phyloP scores from a whole-genome alignment of 2,888 invertebrate species.

The Rhabditoides inermis region DNA sequence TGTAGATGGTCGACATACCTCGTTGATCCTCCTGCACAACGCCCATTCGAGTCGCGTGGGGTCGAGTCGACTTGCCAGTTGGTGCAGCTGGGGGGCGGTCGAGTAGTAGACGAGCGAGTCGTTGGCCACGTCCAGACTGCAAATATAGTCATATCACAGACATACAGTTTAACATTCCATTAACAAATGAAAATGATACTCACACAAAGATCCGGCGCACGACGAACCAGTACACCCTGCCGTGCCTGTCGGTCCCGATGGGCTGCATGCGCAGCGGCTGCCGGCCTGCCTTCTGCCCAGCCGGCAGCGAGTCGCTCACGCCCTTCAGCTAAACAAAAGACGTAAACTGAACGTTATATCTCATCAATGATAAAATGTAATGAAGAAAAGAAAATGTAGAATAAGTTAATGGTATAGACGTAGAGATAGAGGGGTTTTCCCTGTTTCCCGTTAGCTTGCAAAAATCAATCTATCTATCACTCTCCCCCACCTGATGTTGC shows the following conservation, averaged over 20 bases:
- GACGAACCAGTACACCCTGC: conserved; percentile 94
- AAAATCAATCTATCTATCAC: too few species aligned
- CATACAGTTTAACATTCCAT: not conserved
- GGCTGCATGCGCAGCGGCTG: conserved; percentile 83
- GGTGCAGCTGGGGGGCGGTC: conserved; percentile 70
- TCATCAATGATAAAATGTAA: not conserved
- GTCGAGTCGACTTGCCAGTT: conserved; percentile 56
- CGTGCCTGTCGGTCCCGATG: conserved; percentile 87
- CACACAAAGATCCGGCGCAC: conserved; percentile 84
- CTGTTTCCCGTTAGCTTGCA: conserved; percentile 4
- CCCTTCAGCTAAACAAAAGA: conserved; percentile 63
- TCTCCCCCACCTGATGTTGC: conserved; percentile 67
- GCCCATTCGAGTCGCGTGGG: conserved; percentile 26
- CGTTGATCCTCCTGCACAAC: conserved; percentile 23
- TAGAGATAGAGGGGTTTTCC: not conserved
- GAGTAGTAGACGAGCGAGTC: conserved; percentile 76
- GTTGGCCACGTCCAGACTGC: conserved; percentile 66
- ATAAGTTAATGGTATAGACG: not conserved
- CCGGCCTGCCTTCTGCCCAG: conserved; percentile 65
- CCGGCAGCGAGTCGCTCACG: conserved; percentile 77
- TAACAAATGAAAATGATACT: conserved; percentile 54
- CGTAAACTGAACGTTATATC: not conserved
- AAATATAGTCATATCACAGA: conserved; percentile 22
- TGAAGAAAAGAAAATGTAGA: not conserved
- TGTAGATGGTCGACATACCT: not conserved